Evolutionary conservation across 1,140 invertebrate species (phyloP).

Genomic region (Drosophila parvula): DNA sequence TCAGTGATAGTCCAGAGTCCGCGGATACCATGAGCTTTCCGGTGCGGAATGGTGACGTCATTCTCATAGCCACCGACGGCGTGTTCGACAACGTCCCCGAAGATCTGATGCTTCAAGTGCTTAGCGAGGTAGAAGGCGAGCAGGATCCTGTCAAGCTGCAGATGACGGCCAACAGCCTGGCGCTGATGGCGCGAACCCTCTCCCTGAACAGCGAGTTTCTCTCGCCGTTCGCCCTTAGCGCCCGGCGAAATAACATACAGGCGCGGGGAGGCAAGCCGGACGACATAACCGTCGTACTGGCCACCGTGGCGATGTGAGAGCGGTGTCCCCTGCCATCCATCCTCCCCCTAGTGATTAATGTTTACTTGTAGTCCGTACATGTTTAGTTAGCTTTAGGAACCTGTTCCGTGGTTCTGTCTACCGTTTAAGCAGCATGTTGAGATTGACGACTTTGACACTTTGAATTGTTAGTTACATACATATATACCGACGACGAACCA

Average conservation of each 20-base stretch:
- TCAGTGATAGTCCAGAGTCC: conserved; percentile 96
- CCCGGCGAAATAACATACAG: conserved; percentile 95
- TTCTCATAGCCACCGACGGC: conserved; percentile 97
- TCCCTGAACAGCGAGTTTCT: conserved; percentile 97
- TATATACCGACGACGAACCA: conserved; percentile 45
- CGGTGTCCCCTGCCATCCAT: conserved; percentile 10
- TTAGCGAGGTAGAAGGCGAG: conserved; percentile 87
- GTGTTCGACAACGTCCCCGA: conserved; percentile 99
- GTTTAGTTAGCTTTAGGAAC: conserved; percentile 74
- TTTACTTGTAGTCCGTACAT: conserved; percentile 75
- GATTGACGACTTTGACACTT: conserved; percentile 51
- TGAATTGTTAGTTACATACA: conserved; percentile 69
- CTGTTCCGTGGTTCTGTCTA: conserved; percentile 72
- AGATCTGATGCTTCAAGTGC: conserved; percentile 88
- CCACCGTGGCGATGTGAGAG: conserved; percentile 92
- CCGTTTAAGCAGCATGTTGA: conserved; percentile 75
- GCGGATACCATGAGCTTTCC: conserved; percentile 95
- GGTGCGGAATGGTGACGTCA: conserved; percentile 97
- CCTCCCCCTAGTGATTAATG: conserved; percentile 61
- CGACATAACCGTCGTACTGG: conserved; percentile 98
- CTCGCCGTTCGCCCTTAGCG: conserved; percentile 97
- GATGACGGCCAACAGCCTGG: conserved; percentile 96
- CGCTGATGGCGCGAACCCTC: conserved; percentile 95
- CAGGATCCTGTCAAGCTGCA: conserved; percentile 91
- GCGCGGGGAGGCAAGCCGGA: conserved; percentile 98